Evolutionary conservation across 2,888 invertebrate species (phyloP).

Genomic region (Lasioglossum oenotherae): DNA sequence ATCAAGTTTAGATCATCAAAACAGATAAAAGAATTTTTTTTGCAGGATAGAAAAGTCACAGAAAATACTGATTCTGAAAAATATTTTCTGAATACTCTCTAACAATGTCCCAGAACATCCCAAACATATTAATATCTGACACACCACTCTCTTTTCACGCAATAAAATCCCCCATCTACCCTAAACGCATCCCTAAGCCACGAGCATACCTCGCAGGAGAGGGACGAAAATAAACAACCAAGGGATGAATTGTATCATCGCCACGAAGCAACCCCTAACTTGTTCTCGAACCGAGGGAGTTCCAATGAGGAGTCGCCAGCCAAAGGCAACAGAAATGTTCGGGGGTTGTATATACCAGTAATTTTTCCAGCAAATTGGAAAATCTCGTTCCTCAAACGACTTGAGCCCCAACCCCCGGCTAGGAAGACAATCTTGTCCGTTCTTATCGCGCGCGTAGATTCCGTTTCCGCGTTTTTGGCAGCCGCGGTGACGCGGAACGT

Average conservation of each 20-base stretch:
- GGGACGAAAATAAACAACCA: background rate
- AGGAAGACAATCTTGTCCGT: constrained; percentile 30
- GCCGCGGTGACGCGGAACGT: constrained; percentile 8
- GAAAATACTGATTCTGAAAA: too few relatives aligned
- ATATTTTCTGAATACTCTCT: too few relatives aligned
- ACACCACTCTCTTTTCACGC: background rate
- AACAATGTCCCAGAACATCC: too few relatives aligned
- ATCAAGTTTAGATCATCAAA: too few relatives aligned
- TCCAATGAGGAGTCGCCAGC: background rate
- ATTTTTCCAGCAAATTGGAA: constrained; percentile 45
- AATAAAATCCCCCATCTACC: background rate
- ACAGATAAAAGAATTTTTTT: too few relatives aligned
- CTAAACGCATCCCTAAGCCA: background rate
- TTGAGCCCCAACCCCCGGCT: background rate
- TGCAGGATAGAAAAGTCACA: too few relatives aligned
- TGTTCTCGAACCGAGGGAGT: background rate
- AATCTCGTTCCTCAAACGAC: constrained; percentile 23
- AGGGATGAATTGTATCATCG: background rate
- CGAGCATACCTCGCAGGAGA: background rate
- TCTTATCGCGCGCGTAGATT: constrained; percentile 35
- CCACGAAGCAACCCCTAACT: background rate
- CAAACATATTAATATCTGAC: background rate
- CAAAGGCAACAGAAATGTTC: background rate
- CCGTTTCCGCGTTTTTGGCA: constrained; percentile 16
- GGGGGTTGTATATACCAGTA: constrained; percentile 26